phyloP scores from a whole-genome alignment of 2,797 vertebrate genomes.

The Bradypodion pumilum region DNA sequence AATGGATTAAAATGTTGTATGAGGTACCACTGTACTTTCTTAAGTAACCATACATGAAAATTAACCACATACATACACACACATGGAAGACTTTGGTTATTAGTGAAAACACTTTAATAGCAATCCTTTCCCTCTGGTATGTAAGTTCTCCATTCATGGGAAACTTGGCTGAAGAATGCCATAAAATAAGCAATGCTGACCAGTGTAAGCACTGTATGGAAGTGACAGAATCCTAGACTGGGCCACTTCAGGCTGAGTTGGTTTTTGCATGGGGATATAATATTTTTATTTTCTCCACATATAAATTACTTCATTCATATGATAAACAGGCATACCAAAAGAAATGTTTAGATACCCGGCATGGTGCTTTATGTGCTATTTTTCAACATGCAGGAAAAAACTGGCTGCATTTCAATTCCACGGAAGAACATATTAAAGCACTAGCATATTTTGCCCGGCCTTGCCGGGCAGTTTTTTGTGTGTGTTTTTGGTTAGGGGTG shows the following conservation, averaged over 20 bases:
- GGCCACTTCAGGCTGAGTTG: not conserved
- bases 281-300: not conserved
- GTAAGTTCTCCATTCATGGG: not conserved
- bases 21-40: too few species aligned
- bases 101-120: not conserved
- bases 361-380: not conserved
- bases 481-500: too few species aligned
- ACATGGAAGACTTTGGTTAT: not conserved
- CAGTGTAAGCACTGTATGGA: not conserved
- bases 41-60: not conserved
- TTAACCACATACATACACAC: not conserved
- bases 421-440: not conserved
- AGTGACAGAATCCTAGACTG: not conserved
- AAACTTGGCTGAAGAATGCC: not conserved
- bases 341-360: not conserved
- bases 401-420: not conserved
- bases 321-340: not conserved
- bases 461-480: too few species aligned
- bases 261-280: not conserved
- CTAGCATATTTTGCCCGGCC: too few species aligned
- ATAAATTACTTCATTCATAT: not conserved
- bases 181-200: not conserved
- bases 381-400: not conserved
- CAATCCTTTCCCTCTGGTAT: not conserved
- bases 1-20: too few species aligned